Conservation (phyloP, 30 jellyfish, hydroid and myxozoan species). For the Nemopilema nomurai region DNA sequence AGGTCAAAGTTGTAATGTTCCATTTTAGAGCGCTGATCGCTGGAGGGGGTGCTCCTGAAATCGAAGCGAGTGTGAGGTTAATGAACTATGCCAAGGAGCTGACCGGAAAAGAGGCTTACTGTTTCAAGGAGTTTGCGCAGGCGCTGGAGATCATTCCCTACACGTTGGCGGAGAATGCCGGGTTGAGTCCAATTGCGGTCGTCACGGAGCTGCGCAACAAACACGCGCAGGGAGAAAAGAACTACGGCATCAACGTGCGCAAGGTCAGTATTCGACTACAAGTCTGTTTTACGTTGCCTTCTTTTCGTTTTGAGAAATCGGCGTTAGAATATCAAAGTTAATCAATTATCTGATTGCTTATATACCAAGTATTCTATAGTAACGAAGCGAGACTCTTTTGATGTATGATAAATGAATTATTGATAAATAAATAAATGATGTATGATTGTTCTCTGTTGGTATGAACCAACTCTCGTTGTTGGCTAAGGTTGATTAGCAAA, state of each 20-base stretch:
- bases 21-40: conserved; percentile 90
- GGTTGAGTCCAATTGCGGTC: conserved; percentile 95
- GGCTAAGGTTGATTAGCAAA: no score
- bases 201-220: conserved; percentile 95
- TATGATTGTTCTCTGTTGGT: no score
- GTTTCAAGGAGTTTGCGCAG: conserved; percentile 97
- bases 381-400: no score
- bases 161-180: conserved; percentile 98
- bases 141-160: conserved; percentile 97
- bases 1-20: background rate
- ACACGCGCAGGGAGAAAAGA: conserved; percentile 90
- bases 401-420: no score
- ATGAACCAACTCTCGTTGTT: no score
- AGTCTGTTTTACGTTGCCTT: no score
- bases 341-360: no score
- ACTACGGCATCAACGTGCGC: conserved; percentile 95
- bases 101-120: conserved; percentile 94
- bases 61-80: conserved; percentile 81
- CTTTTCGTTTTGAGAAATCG: no score
- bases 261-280: conserved; percentile 59
- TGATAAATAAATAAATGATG: no score
- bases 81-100: conserved; percentile 80
- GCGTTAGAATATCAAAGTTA: no score
- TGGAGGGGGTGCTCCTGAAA: conserved; percentile 99
- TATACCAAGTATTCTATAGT: no score